Percentiles rank a stretch among this genome's conserved stretches.
phyloP scores from a whole-genome alignment of 2,797 vertebrate species.

The Galagoides demidoff region DNA sequence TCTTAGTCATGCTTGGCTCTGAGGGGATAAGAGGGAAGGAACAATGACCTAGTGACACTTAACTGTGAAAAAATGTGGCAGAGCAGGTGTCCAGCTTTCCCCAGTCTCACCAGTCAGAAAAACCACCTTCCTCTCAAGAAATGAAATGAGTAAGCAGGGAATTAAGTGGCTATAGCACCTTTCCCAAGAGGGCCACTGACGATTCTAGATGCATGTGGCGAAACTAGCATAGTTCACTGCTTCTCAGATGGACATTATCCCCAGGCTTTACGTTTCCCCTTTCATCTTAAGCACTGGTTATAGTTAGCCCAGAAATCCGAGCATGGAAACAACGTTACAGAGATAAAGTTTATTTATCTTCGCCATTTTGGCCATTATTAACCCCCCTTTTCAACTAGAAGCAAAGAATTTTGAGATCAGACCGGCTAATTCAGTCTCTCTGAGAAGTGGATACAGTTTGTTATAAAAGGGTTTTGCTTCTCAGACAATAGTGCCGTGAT shows the following conservation, averaged over 20 bases:
- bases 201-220: neutral
- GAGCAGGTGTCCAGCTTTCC: neutral
- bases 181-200: neutral
- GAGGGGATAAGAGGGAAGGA: neutral
- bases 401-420: slow-evolving; percentile 64
- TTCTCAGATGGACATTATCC: neutral
- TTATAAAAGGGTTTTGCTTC: slow-evolving; percentile 72
- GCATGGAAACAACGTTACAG: neutral
- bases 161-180: neutral
- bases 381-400: slow-evolving; percentile 53
- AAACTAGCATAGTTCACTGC: neutral
- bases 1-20: neutral
- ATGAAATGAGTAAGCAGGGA: neutral
- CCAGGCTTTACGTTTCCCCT: neutral
- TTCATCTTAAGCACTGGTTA: slow-evolving; percentile 29
- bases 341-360: slow-evolving; percentile 53
- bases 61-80: neutral
- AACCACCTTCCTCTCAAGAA: neutral
- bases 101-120: neutral
- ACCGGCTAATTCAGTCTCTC: slow-evolving; percentile 56
- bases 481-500: slow-evolving; percentile 73
- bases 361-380: slow-evolving; percentile 62
- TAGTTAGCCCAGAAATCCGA: slow-evolving; percentile 36
- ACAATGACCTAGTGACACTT: neutral
- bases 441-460: slow-evolving; percentile 51